Base-by-base conservation (phyloP, 2,113 vertebrate genomes). In the Megaceryle maxima region DNA sequence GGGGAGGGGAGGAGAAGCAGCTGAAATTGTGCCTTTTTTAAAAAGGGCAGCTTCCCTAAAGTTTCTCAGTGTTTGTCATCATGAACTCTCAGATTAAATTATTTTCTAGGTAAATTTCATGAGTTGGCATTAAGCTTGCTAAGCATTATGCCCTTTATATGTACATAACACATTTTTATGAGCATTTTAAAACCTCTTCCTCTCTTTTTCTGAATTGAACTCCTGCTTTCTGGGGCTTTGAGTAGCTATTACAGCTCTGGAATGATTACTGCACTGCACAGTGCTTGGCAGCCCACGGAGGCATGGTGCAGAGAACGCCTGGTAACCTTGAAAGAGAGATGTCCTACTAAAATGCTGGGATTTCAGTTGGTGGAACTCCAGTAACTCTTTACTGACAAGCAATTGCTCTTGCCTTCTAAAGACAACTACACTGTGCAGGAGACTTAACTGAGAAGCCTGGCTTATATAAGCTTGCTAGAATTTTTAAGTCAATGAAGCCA, bases 71-170 rank as follows among this genome's bases (percentile, higher is more conserved):
- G 66, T 92, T 84, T 89, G 81, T 92, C 88, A 68, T 72, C 46
- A 87, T 66, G 89, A 95, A 41, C 81, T 81, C 86, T 67, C 56
- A 35, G 73, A 84, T 95, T 67, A 75, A 90, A 82, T 97, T 84
- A 91, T 85, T 95, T 94, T 94, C 83, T 51, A 74, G 78, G 78
- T 77, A 60, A 39, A 62, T 95, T 93, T 94, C 80, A 66, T 73
- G 69, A 28, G 43, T 44, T 90, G 90, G 39, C 44, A 72, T 94
- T 93, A 48, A 84, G n/a, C 50, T 85, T 46, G 3, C 86, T 57
- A 75, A 88, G 85, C 76, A 20, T 76, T 50, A 10, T 75, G 53
- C 62, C 70, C 62, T 93, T 90, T 88, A 8, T 35, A 50, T 51
- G 83, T 82, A 51, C 76, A 28, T 74, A 68, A 31, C 51, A 21